A percentile compares a stretch with the other conserved stretches of the same genome.
Conservation (phyloP, 2,797 vertebrate species). For the Centropyge bicolor region DNA sequence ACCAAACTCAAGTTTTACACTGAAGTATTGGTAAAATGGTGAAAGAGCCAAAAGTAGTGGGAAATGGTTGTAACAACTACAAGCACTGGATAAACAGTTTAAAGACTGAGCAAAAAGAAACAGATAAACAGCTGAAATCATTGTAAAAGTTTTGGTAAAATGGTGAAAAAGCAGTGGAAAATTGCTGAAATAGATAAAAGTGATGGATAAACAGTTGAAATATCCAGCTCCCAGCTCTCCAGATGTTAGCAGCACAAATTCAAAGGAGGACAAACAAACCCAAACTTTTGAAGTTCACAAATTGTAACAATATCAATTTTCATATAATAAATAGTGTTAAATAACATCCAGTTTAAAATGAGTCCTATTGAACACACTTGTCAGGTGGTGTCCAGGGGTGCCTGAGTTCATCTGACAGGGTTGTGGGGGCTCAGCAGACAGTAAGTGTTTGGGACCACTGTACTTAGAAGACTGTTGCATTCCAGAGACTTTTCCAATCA, state of each 20-base stretch:
- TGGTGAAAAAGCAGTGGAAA: no score
- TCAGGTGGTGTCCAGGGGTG: neutral
- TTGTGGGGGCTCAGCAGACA: constrained; percentile 9
- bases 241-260: neutral
- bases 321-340: neutral
- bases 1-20: no score
- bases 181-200: no score
- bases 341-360: neutral
- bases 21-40: neutral
- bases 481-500: constrained; percentile 81
- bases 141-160: neutral
- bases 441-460: constrained; percentile 18
- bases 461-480: constrained; percentile 66
- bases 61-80: neutral
- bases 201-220: neutral
- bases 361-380: neutral
- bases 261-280: neutral
- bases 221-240: neutral
- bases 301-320: neutral
- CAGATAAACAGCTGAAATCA: neutral
- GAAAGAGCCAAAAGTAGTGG: neutral
- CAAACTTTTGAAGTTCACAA: neutral
- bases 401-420: neutral
- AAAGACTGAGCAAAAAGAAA: neutral
- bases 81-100: neutral